Evolutionary conservation across 2,113 vertebrate genomes (phyloP).

Genomic region (Puntigrus tetrazona): DNA sequence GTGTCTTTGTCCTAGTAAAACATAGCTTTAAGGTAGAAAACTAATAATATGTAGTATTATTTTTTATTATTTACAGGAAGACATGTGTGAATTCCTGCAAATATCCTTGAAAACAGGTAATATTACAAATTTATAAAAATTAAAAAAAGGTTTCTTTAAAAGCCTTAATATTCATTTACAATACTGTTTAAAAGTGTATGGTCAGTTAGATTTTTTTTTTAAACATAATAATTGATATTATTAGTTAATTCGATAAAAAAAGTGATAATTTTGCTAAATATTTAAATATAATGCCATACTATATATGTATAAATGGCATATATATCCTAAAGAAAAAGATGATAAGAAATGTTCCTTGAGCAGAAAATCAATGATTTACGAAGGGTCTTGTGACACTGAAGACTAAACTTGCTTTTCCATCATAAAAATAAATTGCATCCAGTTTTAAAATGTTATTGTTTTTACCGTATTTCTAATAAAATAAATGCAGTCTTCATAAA

Average conservation of each 20-base stretch:
- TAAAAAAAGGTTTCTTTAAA: not conserved
- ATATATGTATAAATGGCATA: no score
- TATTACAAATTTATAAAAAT: not conserved
- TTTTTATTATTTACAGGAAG: not conserved
- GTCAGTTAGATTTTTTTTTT: not conserved
- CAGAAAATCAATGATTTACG: not conserved
- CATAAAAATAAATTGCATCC: not conserved
- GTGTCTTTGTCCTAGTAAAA: not conserved
- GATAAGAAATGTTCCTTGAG: not conserved
- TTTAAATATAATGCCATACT: no score
- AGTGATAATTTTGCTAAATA: not conserved
- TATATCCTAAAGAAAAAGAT: no score
- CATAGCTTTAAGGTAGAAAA: not conserved
- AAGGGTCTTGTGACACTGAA: not conserved
- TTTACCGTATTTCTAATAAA: not conserved
- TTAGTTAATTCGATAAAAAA: no score
- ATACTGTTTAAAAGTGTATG: not conserved
- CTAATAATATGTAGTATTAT: no score
- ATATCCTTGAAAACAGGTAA: not conserved
- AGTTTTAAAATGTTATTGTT: not conserved
- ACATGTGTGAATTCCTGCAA: not conserved
- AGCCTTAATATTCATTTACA: not conserved
- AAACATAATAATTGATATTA: no score
- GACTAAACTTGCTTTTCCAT: not conserved
- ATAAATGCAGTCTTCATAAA: not conserved